Base-by-base conservation (phyloP, 2,113 vertebrate species). In the Eudyptes chrysolophus region DNA sequence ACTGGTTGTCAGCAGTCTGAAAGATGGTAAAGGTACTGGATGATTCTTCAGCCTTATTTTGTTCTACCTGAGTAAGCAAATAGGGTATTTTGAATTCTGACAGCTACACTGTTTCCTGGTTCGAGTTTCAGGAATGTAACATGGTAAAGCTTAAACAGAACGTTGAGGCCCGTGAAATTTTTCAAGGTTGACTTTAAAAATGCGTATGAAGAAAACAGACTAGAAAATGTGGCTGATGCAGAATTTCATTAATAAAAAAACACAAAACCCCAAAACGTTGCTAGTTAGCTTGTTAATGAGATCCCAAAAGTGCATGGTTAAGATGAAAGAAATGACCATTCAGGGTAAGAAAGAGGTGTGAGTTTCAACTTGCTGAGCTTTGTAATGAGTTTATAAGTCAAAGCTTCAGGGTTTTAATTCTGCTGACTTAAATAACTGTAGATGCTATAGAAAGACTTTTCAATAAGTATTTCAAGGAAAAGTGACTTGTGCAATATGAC, bases 241-340 rank as follows among this genome's bases (percentile, higher is more conserved):
- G n/a, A 65, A 55, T 69, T 64, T 27, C 4, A 5, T 11, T 22
- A 6, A 30, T 25, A 48, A 25, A 61, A 20, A 11, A 8, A 38
- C 13, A 25, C 9, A 5, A 25, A 49, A 49, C 1, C 6, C 15
- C 7, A 2, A 16, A 27, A 61, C 0, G 0, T 15, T 36, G 12
- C 13, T 81, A 19, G 7, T 64, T 40, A 17, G 49, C 11, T 44
- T 40, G 10, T 15, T 78, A 58, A 8, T 48, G 38, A 65, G 49
- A 38, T 36, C 2, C 6, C 22, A 7, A 7, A 84, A 76, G 46
- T 19, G 18, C 2, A 1, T 42, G 17, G 14, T 40, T 36, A 34
- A 51, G 13, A 14, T 58, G 32, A 15, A 32, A 55, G 11, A 64
- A 52, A 60, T 40, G 29, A 34, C 5, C 2, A 5, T 36, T 71